Evolutionary conservation across 1,140 invertebrate genomes (phyloP), one percentile per base, ranked within the genome.

Genomic region (Thrips palmi): DNA sequence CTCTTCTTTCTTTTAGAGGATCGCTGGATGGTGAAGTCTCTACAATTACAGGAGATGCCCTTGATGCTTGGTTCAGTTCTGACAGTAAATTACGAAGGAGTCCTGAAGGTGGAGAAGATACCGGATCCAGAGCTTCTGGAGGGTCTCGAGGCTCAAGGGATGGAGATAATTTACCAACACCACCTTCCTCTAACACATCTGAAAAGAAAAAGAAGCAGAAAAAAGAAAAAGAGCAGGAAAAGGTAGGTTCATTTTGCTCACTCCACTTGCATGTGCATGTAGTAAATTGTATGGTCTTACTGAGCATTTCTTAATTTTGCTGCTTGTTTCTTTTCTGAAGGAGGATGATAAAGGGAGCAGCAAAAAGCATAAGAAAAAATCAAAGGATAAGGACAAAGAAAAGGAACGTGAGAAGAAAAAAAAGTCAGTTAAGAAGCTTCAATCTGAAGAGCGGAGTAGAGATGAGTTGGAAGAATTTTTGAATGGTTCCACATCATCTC

Each of bases 381-480:
- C 38, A 21, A 53, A 53, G 33, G 42, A 50, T 25, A 50, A 53
- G 33, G 45, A 57, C 18, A 55, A 50, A 55, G 54, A 52, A 46
- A 57, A 57, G 49, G 62, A 59, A 59, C 52, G 59, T 38, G 41
- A 59, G 43, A 47, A 20, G 55, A 54, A 35, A 50, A 63, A 45
- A 55, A 60, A 52, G 50, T 59, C 46, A 54, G 59, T 49, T 49
- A 64, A 29, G 52, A 59, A 54, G 49, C 64, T 52, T 36, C 50
- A 63, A 32, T 54, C n/a, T n/a, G n/a, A 64, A 42, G 57, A 64
- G 40, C 60, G 55, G 18, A 56, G 63, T 40, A 53, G 57, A 29
- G 65, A 67, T 40, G 73, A 71, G 48, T 52, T 77, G 4, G 74
- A 77, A 48, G 70, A 75, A 46, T 78, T 77, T 52, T 55, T 74